Evolutionary conservation across 2,797 vertebrate species (phyloP).

Genomic region (Platalea minor): DNA sequence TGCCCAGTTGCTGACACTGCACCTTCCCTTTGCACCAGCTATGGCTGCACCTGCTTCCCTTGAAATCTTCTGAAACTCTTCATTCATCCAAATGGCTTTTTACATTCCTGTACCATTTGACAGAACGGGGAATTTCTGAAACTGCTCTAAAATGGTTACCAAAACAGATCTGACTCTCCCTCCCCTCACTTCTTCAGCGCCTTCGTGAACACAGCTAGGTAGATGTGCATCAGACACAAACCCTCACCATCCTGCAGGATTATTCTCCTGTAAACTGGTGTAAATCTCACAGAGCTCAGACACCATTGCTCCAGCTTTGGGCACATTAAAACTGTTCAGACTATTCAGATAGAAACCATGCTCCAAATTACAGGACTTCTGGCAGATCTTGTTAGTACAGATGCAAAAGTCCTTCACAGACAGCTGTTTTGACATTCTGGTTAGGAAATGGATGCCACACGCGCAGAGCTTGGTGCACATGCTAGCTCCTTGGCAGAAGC

Average conservation of each 20-base stretch:
- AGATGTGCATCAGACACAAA: neutral
- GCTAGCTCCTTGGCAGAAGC: slow-evolving; percentile 38
- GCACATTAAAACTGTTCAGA: neutral
- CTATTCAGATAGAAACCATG: neutral
- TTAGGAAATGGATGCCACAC: slow-evolving; percentile 15
- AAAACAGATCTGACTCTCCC: neutral
- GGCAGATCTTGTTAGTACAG: slow-evolving; percentile 6
- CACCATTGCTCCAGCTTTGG: neutral
- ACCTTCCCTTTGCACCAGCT: neutral
- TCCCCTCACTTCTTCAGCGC: neutral
- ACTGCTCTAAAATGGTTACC: neutral
- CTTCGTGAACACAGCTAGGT: neutral
- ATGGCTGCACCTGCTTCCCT: neutral
- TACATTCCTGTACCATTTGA: neutral
- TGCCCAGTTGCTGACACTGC: neutral
- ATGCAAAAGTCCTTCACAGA: neutral
- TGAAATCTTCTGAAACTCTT: neutral
- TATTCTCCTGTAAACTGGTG: neutral
- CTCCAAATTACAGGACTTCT: neutral
- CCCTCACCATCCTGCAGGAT: neutral
- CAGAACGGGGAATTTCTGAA: neutral
- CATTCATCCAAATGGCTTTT: neutral
- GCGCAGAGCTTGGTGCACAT: neutral
- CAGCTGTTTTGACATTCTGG: slow-evolving; percentile 57
- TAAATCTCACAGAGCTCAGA: neutral